Percentiles rank a stretch among this genome's conserved stretches.
phyloP scores from a whole-genome alignment of 2,797 vertebrate species.

The Centroberyx gerrardi region DNA sequence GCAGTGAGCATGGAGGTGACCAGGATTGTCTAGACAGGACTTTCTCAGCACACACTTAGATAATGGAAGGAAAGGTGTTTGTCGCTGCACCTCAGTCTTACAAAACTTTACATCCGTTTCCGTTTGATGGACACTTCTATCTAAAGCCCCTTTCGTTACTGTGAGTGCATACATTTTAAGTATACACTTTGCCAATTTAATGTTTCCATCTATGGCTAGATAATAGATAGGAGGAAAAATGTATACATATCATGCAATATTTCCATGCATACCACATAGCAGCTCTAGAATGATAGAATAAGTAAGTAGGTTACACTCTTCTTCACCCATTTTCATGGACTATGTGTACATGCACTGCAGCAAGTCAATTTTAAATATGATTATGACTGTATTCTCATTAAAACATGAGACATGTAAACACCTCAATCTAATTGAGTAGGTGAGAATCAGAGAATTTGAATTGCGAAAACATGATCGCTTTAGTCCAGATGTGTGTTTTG shows the following conservation, averaged over 20 bases:
- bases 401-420: neutral
- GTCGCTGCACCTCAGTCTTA: neutral
- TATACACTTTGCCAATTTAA: too few relatives aligned
- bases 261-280: neutral
- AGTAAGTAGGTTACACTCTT: conserved; percentile 21
- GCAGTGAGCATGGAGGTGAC: conserved; percentile 15
- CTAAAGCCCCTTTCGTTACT: neutral
- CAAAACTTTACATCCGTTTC: neutral
- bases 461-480: too few relatives aligned
- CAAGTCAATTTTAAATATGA: conserved; percentile 14
- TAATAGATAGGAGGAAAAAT: neutral
- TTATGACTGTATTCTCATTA: neutral
- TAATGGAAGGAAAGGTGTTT: neutral
- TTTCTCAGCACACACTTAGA: neutral
- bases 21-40: conserved; percentile 28
- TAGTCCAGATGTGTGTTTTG: neutral
- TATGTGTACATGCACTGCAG: conserved; percentile 24
- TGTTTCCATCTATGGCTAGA: too few relatives aligned
- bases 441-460: too few relatives aligned
- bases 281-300: neutral
- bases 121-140: neutral
- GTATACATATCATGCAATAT: neutral
- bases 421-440: neutral
- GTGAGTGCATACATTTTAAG: neutral
- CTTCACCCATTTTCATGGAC: conserved; percentile 7